Evolutionary conservation across 2,113 vertebrate genomes (phyloP), one percentile per base, ranked within the genome.

Genomic region (Zonotrichia leucophrys): DNA sequence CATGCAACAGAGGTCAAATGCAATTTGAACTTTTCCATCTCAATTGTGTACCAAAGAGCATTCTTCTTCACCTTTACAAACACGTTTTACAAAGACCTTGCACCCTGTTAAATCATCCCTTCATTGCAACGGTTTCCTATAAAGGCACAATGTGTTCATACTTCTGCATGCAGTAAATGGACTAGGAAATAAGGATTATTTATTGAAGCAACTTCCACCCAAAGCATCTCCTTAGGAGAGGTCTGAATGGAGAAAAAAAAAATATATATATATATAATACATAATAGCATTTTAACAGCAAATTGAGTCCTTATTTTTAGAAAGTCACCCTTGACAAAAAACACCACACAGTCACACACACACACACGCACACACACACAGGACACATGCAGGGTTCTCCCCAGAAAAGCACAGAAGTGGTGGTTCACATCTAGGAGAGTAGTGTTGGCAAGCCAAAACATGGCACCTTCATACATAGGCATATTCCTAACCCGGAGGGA

Each of bases 151-250:
- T 78, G 94, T 96, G 97, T 97, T 98, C 81, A 84, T 89, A 96
- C 86, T 97, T 98, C 89, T 96, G 97, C 96, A 95, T 98, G 97
- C 97, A 97, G 95, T 97, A 97, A 97, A 97, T 96, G 97, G 96
- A 98, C 97, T 95, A 97, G 69, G 94, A 96, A 97, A 97, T 93
- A 81, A 96, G 77, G 94, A 94, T 90, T 80, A 59, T 79, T 96
- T 87, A 86, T 68, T 91, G 90, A 96, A 95, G 93, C 85, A 89
- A 97, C 86, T 89, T 96, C 91, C 95, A 94, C 67, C 86, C 89
- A 90, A 93, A 92, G 89, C 81, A 90, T 52, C 96, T 74, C 94
- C 92, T 95, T 96, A 96, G 97, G 98, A 96, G 95, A 97, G 70
- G 95, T 83, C 75, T 92, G 97, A 97, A 95, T 96, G 84, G 92